Evolutionary conservation across 2,113 vertebrate genomes (phyloP), one percentile per base, ranked within the genome.

Genomic region (Poecile atricapillus): DNA sequence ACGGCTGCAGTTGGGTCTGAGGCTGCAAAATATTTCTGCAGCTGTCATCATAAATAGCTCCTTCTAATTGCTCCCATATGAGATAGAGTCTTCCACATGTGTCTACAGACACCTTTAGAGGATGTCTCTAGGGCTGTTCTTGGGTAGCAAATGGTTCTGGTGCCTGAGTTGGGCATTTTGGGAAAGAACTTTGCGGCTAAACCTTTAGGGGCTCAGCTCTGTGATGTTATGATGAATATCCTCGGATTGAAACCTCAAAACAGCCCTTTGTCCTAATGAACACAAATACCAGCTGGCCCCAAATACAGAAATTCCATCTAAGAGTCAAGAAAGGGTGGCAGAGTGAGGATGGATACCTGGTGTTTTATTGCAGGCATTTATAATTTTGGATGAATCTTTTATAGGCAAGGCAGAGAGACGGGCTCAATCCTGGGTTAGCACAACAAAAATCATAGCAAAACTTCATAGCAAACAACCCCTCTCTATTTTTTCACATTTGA

Each of bases 221-320:
- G 50, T 24, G 18, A 9, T 0, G 4, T 10, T 15, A 27, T 0
- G 7, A 27, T 0, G 7, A 60, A 47, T 10, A 39, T 13, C 6
- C 15, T 25, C 0, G 8, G 15, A 49, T 0, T 1, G 11, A 53
- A 92, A 60, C 7, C 8, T 70, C 59, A 13, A 5, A 80, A 60
- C 2, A 58, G 23, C 7, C 31, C 53, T 69, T 43, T 20, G 25
- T 28, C 50, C 41, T 37, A 35, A 68, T 21, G 65, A 35, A 63
- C 12, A 46, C 13, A 79, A 53, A 27, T 2, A 21, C 25, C 49
- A 59, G 19, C 37, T 53, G 31, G 30, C 25, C 37, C n/a, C 8
- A 6, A 59, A 71, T 1, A 43, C 30, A 50, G 4, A 59, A 39
- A 33, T 56, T 71, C 7, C 47, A 43, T 0, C 0, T 7, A 30